phyloP scores from a whole-genome alignment of 2,797 vertebrate genomes.

The Hapalemur alaotrensis region DNA sequence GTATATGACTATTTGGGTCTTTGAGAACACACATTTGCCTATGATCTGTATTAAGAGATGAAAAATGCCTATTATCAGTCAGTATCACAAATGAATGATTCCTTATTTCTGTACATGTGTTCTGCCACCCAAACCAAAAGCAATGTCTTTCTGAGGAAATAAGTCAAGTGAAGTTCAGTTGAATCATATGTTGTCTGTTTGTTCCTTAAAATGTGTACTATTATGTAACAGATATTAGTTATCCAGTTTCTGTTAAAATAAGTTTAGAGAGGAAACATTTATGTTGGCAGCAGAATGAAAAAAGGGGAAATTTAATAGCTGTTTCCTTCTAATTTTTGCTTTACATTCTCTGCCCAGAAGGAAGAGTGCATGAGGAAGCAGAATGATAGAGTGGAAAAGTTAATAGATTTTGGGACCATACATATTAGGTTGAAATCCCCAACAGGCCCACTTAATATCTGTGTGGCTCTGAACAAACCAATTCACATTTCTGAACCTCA shows the following conservation, averaged over 20 bases:
- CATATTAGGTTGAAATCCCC: background rate
- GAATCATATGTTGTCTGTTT: conserved; percentile 17
- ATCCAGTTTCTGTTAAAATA: background rate
- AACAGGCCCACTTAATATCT: background rate
- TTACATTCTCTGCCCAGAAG: background rate
- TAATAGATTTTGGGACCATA: background rate
- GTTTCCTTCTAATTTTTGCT: background rate
- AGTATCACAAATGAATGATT: background rate
- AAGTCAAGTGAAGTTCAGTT: conserved; percentile 20
- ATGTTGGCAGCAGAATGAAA: background rate
- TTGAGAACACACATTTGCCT: background rate
- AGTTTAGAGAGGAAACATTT: conserved; percentile 3
- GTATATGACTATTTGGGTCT: background rate
- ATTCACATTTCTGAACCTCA: background rate
- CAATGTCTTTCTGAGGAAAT: conserved; percentile 4
- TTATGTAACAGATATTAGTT: conserved; percentile 26
- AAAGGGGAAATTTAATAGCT: conserved; percentile 1
- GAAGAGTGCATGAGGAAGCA: background rate
- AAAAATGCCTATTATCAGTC: conserved; percentile 12
- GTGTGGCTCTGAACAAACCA: background rate
- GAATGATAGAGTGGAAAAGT: background rate
- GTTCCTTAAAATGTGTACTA: conserved; percentile 29
- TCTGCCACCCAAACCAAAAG: background rate
- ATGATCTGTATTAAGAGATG: background rate
- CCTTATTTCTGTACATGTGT: background rate